Conservation (phyloP, 2,113 vertebrate genomes). For the Forbesichthys papilliferus region DNA sequence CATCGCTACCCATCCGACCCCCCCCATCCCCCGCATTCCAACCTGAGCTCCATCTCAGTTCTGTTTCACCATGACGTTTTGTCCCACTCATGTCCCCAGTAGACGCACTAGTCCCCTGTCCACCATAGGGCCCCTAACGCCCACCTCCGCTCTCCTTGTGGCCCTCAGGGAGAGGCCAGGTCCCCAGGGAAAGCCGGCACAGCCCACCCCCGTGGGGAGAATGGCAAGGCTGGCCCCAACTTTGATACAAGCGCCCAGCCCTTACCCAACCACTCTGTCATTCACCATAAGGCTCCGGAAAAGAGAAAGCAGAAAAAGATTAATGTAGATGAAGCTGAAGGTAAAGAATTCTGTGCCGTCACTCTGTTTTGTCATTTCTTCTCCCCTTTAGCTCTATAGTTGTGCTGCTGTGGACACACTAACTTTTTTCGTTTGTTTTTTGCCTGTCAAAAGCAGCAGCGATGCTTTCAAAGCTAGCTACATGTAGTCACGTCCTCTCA, state of each 20-base stretch:
- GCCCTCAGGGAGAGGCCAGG: constrained; percentile 91
- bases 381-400: constrained; percentile 40
- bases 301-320: constrained; percentile 97
- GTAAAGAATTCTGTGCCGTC: constrained; percentile 72
- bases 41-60: not conserved
- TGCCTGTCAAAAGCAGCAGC: constrained; percentile 54
- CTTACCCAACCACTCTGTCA: constrained; percentile 77
- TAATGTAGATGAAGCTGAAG: constrained; percentile 99
- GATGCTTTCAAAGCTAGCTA: constrained; percentile 66
- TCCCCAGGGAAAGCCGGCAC: constrained; percentile 90
- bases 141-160: constrained; percentile 78
- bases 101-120: constrained; percentile 21
- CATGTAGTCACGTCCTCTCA: constrained; percentile 58
- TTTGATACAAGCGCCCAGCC: constrained; percentile 64
- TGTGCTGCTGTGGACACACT: constrained; percentile 60
- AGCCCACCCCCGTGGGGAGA: constrained; percentile 91
- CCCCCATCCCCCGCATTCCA: not conserved
- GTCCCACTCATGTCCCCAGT: constrained; percentile 2
- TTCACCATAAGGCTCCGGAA: constrained; percentile 79
- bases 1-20: too few relatives aligned
- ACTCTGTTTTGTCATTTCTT: constrained; percentile 13
- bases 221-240: constrained; percentile 86
- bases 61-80: not conserved
- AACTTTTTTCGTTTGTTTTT: constrained; percentile 39
- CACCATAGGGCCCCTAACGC: constrained; percentile 52